Percentiles rank a stretch among this genome's conserved stretches.
These are phyloP conservation scores for Eulithis testata DNA, from an alignment of 2,888 invertebrate genomes.

Conservation along the genomic window DNA sequence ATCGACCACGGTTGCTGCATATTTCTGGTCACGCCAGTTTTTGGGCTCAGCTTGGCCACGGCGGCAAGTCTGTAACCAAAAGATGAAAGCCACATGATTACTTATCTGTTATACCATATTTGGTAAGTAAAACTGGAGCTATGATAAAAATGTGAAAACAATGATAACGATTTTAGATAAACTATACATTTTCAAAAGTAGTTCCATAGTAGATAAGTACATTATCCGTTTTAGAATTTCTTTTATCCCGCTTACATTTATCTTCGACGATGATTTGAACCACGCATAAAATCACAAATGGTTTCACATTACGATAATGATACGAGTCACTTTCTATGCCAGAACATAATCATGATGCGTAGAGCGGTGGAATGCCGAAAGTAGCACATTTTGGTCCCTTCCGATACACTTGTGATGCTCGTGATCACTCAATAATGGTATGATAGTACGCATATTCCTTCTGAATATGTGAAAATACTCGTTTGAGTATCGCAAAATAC, in stretches of 20 bases:
- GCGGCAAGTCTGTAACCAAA: slow-evolving; percentile 53
- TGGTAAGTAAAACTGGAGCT: slow-evolving; percentile 21
- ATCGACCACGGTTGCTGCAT: slow-evolving; percentile 74
- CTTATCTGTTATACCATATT: too few species aligned
- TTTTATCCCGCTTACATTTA: neutral
- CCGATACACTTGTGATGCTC: slow-evolving; percentile 59
- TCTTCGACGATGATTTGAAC: slow-evolving; percentile 32
- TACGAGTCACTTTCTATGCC: slow-evolving; percentile 50
- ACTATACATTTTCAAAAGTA: too few species aligned
- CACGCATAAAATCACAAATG: slow-evolving; percentile 36
- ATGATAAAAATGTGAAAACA: too few species aligned
- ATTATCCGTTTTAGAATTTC: too few species aligned
- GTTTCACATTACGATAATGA: slow-evolving; percentile 48
- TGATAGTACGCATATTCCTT: slow-evolving; percentile 58
- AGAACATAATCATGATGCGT: slow-evolving; percentile 41
- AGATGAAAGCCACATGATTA: slow-evolving; percentile 37
- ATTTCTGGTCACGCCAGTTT: slow-evolving; percentile 53
- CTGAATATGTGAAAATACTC: slow-evolving; percentile 41
- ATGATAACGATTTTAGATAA: too few species aligned
- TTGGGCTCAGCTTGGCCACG: slow-evolving; percentile 40
- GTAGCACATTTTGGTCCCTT: slow-evolving; percentile 49
- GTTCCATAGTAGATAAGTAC: too few species aligned
- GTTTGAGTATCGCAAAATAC: slow-evolving; percentile 48
- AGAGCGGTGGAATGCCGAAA: slow-evolving; percentile 39
- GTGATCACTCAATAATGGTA: slow-evolving; percentile 72